Conservation (phyloP, 2,888 invertebrate genomes). For the Apantesis nais region DNA sequence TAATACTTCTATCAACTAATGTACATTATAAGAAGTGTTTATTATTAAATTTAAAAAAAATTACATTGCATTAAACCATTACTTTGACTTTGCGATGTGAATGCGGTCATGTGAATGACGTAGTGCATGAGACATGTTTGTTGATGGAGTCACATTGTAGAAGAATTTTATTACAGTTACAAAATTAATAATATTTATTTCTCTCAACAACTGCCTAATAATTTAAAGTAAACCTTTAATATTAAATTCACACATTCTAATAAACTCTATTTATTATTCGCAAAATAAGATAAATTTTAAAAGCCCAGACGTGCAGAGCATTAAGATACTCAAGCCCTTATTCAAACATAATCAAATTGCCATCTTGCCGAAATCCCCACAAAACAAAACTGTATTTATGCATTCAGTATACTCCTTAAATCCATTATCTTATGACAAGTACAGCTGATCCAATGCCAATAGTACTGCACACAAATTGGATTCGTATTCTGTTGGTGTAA, state of each 20-base stretch:
- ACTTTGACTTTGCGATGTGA: too few relatives aligned
- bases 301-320: slow-evolving; percentile 28
- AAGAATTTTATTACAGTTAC: background rate
- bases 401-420: slow-evolving; percentile 64
- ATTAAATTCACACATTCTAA: background rate
- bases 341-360: slow-evolving; percentile 53
- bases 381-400: slow-evolving; percentile 52
- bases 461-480: slow-evolving; percentile 70
- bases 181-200: too few relatives aligned
- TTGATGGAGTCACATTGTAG: background rate
- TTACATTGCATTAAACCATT: too few relatives aligned
- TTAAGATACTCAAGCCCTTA: slow-evolving; percentile 29
- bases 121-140: background rate
- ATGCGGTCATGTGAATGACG: background rate
- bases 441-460: slow-evolving; percentile 65
- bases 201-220: background rate
- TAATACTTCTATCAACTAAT: background rate
- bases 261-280: slow-evolving; percentile 12
- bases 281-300: slow-evolving; percentile 7
- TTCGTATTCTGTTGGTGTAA: slow-evolving; percentile 75
- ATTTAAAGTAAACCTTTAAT: background rate
- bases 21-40: background rate
- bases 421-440: slow-evolving; percentile 70
- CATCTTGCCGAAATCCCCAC: slow-evolving; percentile 53
- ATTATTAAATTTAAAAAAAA: too few relatives aligned